Evolutionary conservation across 2,888 invertebrate genomes (phyloP).

Genomic region (Leucophenga montana): DNA sequence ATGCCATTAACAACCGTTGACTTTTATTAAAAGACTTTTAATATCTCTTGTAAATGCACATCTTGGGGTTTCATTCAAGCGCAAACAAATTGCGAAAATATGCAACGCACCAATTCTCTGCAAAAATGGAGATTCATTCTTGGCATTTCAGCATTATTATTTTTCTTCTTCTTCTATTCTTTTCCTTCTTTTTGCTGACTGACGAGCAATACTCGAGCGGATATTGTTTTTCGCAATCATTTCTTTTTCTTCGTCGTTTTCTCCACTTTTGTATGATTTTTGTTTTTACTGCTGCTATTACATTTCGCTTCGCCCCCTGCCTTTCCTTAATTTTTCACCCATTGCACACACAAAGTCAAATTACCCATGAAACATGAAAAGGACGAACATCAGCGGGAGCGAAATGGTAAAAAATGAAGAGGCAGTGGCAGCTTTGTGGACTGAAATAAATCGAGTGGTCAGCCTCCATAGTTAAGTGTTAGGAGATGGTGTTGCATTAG

Average conservation of each 20-base stretch:
- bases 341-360: constrained; percentile 60
- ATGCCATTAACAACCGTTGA: neutral
- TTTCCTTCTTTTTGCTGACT: neutral
- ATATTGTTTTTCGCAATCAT: constrained; percentile 62
- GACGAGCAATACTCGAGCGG: constrained; percentile 50
- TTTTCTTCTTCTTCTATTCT: neutral
- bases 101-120: constrained; percentile 57
- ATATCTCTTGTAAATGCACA: constrained; percentile 36
- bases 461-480: too few species aligned
- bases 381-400: neutral
- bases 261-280: constrained; percentile 12
- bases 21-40: constrained; percentile 23
- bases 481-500: too few species aligned
- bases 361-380: constrained; percentile 54
- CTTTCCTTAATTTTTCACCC: constrained; percentile 56
- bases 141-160: neutral
- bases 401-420: neutral
- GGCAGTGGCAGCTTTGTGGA: neutral
- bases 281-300: constrained; percentile 14
- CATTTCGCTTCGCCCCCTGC: constrained; percentile 32
- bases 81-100: constrained; percentile 60
- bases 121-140: constrained; percentile 18
- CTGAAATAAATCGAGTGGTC: too few species aligned
- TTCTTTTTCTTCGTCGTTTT: constrained; percentile 37
- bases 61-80: constrained; percentile 53